A percentile compares a stretch with the other conserved stretches of the same genome.
Evolutionary conservation across 2,797 vertebrate genomes (phyloP).

Genomic region (Tachyglossus aculeatus): DNA sequence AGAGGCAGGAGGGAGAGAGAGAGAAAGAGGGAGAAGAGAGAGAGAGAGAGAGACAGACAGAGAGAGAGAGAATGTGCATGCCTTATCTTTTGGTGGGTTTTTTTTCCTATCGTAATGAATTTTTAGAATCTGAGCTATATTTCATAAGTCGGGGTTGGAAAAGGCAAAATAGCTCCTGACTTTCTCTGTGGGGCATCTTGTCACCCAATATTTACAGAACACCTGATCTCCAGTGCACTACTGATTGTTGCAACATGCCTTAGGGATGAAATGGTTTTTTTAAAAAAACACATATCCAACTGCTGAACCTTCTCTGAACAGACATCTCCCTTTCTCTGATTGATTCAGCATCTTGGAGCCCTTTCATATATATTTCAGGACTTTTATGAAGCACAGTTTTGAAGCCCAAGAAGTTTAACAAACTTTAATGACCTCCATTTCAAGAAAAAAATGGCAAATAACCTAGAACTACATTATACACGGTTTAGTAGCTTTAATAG

Average conservation of each 20-base stretch:
- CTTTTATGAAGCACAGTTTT: background rate
- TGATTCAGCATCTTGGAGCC: background rate
- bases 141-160: conserved; percentile 1
- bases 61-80: background rate
- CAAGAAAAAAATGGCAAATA: conserved; percentile 36
- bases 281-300: background rate
- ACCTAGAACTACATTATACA: background rate
- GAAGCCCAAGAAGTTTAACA: conserved; percentile 7
- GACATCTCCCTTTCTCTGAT: background rate
- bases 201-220: conserved; percentile 8
- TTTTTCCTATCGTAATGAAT: background rate
- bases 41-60: too few relatives aligned
- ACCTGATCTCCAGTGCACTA: conserved; percentile 13
- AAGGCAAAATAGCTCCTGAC: background rate
- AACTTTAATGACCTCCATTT: background rate
- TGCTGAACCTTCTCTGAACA: background rate
- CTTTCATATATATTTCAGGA: background rate
- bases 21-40: too few relatives aligned
- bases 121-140: background rate
- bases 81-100: conserved; percentile 12
- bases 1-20: too few relatives aligned
- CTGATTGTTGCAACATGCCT: background rate
- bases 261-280: background rate
- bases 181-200: conserved; percentile 19
- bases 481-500: conserved; percentile 24